These are phyloP conservation scores for Oreamnos americanus DNA, from an alignment of 2,113 vertebrate genomes.

Conservation along the genomic window DNA sequence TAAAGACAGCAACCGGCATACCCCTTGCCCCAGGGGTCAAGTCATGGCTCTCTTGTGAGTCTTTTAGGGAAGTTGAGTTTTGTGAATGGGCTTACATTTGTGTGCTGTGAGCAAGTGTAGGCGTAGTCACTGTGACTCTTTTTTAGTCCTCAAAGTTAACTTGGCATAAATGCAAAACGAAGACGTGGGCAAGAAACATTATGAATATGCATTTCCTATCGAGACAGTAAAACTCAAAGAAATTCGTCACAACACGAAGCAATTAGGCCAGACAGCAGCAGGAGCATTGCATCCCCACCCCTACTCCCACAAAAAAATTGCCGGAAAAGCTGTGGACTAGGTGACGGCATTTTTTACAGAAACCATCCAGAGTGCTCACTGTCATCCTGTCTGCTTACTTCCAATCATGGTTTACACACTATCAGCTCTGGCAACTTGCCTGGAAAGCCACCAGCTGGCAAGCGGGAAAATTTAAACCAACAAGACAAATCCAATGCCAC, in stretches of 20 bases:
- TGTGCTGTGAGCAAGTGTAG: not conserved
- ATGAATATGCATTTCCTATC: not conserved
- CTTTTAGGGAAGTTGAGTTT: not conserved
- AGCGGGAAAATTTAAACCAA: not conserved
- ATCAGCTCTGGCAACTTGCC: not conserved
- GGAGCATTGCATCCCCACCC: not conserved
- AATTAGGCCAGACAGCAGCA: not conserved
- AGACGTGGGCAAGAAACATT: not conserved
- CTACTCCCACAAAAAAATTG: not conserved
- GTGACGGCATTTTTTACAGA: not conserved
- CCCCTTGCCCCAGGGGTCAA: not conserved
- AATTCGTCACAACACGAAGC: rapidly evolving
- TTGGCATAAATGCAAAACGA: not conserved
- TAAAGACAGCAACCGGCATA: not conserved
- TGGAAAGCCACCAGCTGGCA: not conserved
- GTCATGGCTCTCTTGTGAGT: not conserved
- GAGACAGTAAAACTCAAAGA: not conserved
- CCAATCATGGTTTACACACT: no score
- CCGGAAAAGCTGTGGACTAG: not conserved
- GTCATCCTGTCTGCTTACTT: not conserved
- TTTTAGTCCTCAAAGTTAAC: not conserved
- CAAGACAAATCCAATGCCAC: not conserved
- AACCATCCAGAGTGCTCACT: no score
- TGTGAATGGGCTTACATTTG: not conserved
- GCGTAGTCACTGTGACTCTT: not conserved